Base-by-base conservation (phyloP, 1,140 invertebrate species). In the Stenopsyche tienmushanensis region DNA sequence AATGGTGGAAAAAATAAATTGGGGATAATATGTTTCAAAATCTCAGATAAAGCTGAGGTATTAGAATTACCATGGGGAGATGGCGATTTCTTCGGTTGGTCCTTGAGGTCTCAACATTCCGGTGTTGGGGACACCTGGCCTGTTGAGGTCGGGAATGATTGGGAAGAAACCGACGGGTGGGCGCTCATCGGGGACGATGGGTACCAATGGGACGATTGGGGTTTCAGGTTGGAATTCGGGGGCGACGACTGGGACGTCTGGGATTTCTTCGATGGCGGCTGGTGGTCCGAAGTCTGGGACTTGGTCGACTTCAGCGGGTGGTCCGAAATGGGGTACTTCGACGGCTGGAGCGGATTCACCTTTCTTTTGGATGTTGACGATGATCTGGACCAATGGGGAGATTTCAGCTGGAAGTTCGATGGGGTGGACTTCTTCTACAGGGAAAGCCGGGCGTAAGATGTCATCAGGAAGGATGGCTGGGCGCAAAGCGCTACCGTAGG, bases 361-460 rank as follows among this genome's bases (percentile, higher is more conserved):
- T 15, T 47, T 47, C 15, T 60, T 41, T 18, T n/a, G 26, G 23
- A 64, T 39, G 42, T 64, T 64, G 23, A 64, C 50, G 24, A 64
- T 64, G 62, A 64, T 55, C 25, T 64, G 62, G 1, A 64, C 62
- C 15, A 64, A 17, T 10, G 62, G 62, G 0, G 60, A n/a, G 7
- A 47, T 10, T 47, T 60, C 57, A 29, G 57, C 21, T 20, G 57
- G 57, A 7, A 45, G 24, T 8, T 49, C 34, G 39, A 60, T 47
- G 42, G n/a, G 39, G 39, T 34, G 52, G 25, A n/a, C n/a, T n/a
- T n/a, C n/a, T n/a, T n/a, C n/a, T 34, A 15, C 13, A 3, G 52
- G 24, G 25, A 54, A 25, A 13, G 9, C 23, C 23, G 45, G 45
- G 18, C 45, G 18, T 5, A 17, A 20, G 15, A 49, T 49, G 3